Percentiles rank a stretch among this genome's conserved stretches.
Conservation (phyloP, 2,888 invertebrate species). For the Cheilosia impressa region DNA sequence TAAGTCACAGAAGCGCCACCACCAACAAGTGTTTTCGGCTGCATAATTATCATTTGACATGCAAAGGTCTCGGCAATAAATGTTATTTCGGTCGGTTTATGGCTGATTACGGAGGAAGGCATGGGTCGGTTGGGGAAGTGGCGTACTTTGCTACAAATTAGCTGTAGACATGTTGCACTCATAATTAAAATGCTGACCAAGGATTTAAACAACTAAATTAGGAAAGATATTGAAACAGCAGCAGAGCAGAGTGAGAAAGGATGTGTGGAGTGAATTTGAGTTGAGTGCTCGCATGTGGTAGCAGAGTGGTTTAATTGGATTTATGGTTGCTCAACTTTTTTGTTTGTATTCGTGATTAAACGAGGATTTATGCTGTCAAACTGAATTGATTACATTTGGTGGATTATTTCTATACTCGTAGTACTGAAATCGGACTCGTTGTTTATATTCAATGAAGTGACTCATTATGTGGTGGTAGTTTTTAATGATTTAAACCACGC, state of each 20-base stretch:
- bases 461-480: background rate
- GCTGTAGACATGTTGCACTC: constrained; percentile 26
- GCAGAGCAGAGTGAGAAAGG: too few relatives aligned
- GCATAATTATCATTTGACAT: constrained; percentile 59
- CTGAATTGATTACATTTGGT: constrained; percentile 13
- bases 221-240: background rate
- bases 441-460: background rate
- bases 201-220: constrained; percentile 26
- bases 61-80: constrained; percentile 55
- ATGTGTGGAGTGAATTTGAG: background rate
- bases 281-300: background rate
- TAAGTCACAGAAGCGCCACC: constrained; percentile 31
- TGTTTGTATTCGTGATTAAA: background rate
- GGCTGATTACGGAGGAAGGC: constrained; percentile 40
- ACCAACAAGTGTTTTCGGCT: constrained; percentile 48
- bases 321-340: background rate
- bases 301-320: background rate
- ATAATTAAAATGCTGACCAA: constrained; percentile 55
- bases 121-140: background rate
- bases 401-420: background rate
- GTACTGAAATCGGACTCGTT: too few relatives aligned
- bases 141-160: constrained; percentile 14
- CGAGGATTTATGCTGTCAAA: background rate
- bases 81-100: constrained; percentile 53
- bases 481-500: background rate